A percentile compares a stretch with the other conserved stretches of the same genome.
These are phyloP conservation scores for Drosophila colorata DNA, from an alignment of 2,888 invertebrate genomes.

Conservation along the genomic window DNA sequence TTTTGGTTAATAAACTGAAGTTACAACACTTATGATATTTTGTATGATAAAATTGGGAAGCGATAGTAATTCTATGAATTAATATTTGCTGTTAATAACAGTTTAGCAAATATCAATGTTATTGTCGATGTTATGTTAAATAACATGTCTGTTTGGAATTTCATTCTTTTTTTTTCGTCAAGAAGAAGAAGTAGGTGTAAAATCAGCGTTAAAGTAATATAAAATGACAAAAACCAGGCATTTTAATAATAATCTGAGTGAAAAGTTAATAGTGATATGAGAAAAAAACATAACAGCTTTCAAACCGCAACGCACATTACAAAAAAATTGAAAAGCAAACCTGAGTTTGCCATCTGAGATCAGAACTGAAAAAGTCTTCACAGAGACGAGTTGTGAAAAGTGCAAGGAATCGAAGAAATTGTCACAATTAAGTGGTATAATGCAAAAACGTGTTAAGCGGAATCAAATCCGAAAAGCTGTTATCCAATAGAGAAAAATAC, in stretches of 20 bases:
- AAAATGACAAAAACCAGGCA: constrained; percentile 16
- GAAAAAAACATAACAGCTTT: neutral
- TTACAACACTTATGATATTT: neutral
- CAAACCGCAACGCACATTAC: constrained; percentile 4
- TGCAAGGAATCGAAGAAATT: constrained; percentile 36
- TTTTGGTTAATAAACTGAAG: neutral
- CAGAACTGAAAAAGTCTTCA: constrained; percentile 38
- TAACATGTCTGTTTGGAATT: constrained; percentile 48
- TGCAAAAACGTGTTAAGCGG: constrained; percentile 42
- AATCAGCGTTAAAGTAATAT: constrained; percentile 37
- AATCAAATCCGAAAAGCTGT: constrained; percentile 59
- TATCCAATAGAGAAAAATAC: constrained; percentile 79
- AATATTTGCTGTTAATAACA: constrained; percentile 9
- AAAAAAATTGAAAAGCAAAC: constrained; percentile 17
- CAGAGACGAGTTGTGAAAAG: constrained; percentile 52
- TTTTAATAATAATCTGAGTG: constrained; percentile 15
- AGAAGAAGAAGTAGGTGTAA: constrained; percentile 47
- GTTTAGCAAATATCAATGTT: constrained; percentile 17
- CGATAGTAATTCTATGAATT: neutral
- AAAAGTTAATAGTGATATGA: constrained; percentile 6
- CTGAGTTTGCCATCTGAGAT: constrained; percentile 24
- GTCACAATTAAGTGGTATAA: constrained; percentile 27
- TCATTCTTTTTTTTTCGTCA: constrained; percentile 54
- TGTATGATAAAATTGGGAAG: neutral
- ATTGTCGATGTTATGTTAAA: constrained; percentile 33